Evolutionary conservation across 2,888 invertebrate genomes (phyloP).

Genomic region (Apoda limacodes): DNA sequence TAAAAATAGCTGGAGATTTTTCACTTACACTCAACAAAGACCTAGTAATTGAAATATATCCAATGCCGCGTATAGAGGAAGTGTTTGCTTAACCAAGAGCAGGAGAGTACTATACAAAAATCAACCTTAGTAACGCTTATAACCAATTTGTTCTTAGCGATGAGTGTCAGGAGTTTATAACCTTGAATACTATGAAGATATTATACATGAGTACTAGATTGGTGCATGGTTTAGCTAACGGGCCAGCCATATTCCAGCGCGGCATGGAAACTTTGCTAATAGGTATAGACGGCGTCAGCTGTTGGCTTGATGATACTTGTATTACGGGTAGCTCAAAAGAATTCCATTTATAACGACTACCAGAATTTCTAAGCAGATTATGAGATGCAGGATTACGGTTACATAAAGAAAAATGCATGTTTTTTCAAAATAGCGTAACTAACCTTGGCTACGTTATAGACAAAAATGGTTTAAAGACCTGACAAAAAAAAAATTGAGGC

Average conservation of each 20-base stretch:
- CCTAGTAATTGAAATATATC: too few relatives aligned
- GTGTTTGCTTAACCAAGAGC: slow-evolving; percentile 2
- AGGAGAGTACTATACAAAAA: slow-evolving; percentile 13
- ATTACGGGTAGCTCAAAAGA: too few relatives aligned
- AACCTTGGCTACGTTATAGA: too few relatives aligned
- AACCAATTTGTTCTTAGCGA: slow-evolving; percentile 15
- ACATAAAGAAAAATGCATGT: too few relatives aligned
- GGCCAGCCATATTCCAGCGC: slow-evolving; percentile 17
- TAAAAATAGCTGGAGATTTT: too few relatives aligned
- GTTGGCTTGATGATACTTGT: slow-evolving; percentile 14
- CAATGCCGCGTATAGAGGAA: slow-evolving; percentile 1
- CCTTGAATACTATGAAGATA: too few relatives aligned
- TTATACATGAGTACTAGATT: too few relatives aligned
- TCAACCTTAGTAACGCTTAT: slow-evolving; percentile 15
- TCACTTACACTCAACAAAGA: too few relatives aligned
- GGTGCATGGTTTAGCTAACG: too few relatives aligned
- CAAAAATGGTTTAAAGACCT: too few relatives aligned
- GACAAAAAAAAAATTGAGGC: slow-evolving; percentile 12
- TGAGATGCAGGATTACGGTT: slow-evolving; percentile 11
- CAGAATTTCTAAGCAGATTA: slow-evolving; percentile 8
- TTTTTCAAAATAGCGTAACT: too few relatives aligned
- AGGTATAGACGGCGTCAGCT: slow-evolving; percentile 14
- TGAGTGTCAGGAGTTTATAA: slow-evolving; percentile 15
- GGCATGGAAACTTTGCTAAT: slow-evolving; percentile 13
- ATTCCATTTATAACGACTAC: slow-evolving; percentile 12